A percentile compares a stretch with the other conserved stretches of the same genome.
phyloP scores from a whole-genome alignment of 2,797 vertebrate genomes.

The Sarcophilus harrisii region DNA sequence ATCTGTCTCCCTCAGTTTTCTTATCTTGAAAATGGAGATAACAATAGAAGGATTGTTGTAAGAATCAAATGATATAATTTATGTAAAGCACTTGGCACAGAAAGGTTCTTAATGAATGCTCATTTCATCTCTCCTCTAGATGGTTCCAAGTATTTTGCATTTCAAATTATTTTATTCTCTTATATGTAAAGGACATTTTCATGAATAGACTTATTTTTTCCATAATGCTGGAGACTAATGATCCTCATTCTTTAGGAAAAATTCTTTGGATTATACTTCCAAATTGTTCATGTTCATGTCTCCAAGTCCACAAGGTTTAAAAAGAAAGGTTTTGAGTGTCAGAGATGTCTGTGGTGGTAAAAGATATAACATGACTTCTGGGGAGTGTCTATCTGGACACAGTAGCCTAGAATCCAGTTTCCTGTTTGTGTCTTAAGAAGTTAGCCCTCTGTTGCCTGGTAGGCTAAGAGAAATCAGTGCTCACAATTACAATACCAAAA shows the following conservation, averaged over 20 bases:
- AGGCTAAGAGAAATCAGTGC: not conserved
- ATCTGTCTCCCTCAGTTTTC: not conserved
- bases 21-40: not conserved
- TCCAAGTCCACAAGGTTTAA: not conserved
- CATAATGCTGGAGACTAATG: not conserved
- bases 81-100: not conserved
- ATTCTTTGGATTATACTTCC: not conserved
- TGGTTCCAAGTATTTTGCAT: not conserved
- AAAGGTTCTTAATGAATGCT: not conserved
- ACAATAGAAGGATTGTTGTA: not conserved
- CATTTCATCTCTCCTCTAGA: not conserved
- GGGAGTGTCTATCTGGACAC: not conserved
- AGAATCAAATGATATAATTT: not conserved
- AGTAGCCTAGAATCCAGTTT: not conserved
- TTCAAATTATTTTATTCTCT: not conserved
- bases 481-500: not conserved
- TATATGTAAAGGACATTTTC: not conserved
- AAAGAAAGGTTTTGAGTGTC: not conserved
- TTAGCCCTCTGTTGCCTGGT: not conserved
- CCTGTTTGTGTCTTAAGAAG: not conserved
- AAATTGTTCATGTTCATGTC: not conserved
- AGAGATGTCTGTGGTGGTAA: not conserved
- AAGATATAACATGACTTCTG: not conserved
- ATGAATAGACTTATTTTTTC: not conserved
- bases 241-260: not conserved